These are phyloP conservation scores for Polymixis lichenea DNA, from an alignment of 2,888 invertebrate genomes.

Conservation along the genomic window DNA sequence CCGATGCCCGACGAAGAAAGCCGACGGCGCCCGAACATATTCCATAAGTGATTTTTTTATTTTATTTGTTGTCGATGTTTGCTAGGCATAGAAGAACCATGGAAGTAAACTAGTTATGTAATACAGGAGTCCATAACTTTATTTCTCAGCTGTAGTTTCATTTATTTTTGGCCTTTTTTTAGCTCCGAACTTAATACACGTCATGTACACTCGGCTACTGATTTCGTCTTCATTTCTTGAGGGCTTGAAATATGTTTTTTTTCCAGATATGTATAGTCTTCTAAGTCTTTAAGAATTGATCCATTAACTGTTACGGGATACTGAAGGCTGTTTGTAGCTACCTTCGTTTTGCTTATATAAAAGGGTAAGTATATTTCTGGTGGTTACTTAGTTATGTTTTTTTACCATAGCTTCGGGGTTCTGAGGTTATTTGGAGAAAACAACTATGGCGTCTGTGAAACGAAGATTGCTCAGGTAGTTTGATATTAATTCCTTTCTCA, in stretches of 20 bases:
- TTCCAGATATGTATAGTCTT: background rate
- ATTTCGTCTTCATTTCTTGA: background rate
- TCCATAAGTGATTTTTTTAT: no score
- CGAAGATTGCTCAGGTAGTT: background rate
- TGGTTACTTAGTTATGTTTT: no score
- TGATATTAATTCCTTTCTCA: background rate
- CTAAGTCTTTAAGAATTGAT: background rate
- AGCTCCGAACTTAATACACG: background rate
- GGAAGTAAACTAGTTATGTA: no score
- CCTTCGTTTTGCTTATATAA: background rate
- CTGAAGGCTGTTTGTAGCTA: background rate
- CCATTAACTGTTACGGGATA: background rate
- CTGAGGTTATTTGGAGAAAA: no score
- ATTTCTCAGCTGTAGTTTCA: background rate
- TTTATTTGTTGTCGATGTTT: no score
- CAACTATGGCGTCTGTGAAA: no score
- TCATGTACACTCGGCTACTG: no score
- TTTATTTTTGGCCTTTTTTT: background rate
- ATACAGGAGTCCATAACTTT: no score
- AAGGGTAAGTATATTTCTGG: background rate
- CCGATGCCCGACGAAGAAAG: no score
- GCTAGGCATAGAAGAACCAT: no score
- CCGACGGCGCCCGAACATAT: no score
- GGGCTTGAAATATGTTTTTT: background rate
- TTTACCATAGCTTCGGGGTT: no score